Percentiles rank a stretch among this genome's conserved stretches.
Conservation (phyloP, 2,797 vertebrate genomes). For the Podarcis siculus region DNA sequence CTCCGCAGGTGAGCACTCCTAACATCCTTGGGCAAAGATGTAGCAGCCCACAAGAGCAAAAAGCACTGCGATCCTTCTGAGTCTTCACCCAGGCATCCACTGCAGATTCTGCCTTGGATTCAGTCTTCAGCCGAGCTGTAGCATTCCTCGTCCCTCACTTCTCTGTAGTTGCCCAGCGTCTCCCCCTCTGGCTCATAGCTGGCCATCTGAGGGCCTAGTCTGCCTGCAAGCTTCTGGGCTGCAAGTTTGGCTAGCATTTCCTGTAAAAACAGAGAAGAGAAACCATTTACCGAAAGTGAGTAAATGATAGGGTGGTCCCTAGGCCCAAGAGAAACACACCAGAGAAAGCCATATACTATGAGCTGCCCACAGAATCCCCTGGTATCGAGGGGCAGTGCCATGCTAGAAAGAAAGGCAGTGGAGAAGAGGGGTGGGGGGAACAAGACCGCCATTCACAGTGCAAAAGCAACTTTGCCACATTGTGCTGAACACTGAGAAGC, state of each 20-base stretch:
- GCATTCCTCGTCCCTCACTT: conserved; percentile 85
- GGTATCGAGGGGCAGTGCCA: too few relatives aligned
- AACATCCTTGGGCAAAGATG: background rate
- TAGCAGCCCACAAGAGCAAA: background rate
- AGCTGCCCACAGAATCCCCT: background rate
- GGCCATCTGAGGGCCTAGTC: conserved; percentile 85
- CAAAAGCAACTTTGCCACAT: background rate
- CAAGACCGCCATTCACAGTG: background rate
- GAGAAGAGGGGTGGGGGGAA: background rate
- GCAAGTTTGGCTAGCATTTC: conserved; percentile 91
- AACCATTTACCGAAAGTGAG: background rate
- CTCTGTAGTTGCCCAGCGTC: conserved; percentile 84
- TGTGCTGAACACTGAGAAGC: background rate
- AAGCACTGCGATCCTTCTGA: conserved; percentile 18
- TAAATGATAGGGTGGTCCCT: too few relatives aligned
- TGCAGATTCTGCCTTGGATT: conserved; percentile 36
- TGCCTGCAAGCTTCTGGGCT: conserved; percentile 91
- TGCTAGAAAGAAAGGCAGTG: background rate
- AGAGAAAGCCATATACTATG: background rate
- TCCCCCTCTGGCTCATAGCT: conserved; percentile 85
- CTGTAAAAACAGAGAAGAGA: conserved; percentile 74
- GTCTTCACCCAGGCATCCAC: conserved; percentile 11
- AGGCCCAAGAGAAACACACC: background rate
- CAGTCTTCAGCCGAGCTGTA: conserved; percentile 85
- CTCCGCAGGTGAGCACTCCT: background rate